Evolutionary conservation across 2,113 vertebrate species (phyloP).

Genomic region (Centrocercus urophasianus): DNA sequence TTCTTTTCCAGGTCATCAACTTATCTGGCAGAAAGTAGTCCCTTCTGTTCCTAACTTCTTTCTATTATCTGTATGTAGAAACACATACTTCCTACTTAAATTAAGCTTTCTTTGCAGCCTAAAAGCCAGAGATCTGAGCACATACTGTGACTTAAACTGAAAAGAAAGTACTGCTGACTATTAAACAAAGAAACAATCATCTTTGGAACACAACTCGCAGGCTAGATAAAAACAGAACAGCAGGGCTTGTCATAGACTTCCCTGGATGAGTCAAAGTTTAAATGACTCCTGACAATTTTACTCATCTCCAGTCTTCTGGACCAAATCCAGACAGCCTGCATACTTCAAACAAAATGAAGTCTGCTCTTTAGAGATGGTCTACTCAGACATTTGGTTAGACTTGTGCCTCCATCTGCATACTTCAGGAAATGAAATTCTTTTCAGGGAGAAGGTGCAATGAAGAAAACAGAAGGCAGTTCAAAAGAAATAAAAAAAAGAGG

Average conservation of each 20-base stretch:
- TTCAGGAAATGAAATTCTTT: not conserved
- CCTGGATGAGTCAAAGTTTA: not conserved
- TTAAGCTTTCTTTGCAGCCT: not conserved
- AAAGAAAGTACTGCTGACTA: not conserved
- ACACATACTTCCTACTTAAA: not conserved
- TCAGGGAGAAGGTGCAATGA: not conserved
- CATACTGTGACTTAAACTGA: not conserved
- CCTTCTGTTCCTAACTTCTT: not conserved
- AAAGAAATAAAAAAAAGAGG: no score
- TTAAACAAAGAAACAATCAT: not conserved
- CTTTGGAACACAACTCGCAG: not conserved
- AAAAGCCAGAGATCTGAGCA: not conserved
- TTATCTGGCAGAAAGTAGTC: not conserved
- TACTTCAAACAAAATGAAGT: not conserved
- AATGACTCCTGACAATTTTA: not conserved
- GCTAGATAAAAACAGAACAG: not conserved
- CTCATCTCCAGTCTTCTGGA: not conserved
- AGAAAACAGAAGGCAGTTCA: not conserved
- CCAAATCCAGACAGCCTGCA: not conserved
- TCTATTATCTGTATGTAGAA: not conserved
- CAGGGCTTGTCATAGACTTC: not conserved
- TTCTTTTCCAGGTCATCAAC: not conserved
- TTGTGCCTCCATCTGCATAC: not conserved
- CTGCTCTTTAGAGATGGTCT: not conserved
- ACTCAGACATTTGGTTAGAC: not conserved